Conservation (phyloP, 1,140 invertebrate genomes). For the Hormaphis cornu region DNA sequence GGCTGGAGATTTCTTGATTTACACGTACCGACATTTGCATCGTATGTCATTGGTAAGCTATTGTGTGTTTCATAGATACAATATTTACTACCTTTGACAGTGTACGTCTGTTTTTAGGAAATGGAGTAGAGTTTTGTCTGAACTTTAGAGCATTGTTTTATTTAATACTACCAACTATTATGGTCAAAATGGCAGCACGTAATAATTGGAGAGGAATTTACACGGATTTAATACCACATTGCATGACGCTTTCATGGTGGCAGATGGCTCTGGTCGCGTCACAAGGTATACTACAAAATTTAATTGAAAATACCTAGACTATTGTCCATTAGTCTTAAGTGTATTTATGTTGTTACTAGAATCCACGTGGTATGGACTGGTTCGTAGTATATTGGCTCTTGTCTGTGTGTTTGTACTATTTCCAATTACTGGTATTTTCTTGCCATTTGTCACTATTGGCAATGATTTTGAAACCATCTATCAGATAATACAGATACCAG, state of each 20-base stretch:
- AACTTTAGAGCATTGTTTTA: constrained; percentile 70
- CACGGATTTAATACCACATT: constrained; percentile 67
- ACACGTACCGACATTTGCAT: constrained; percentile 64
- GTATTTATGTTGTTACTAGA: constrained; percentile 30
- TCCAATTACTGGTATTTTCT: constrained; percentile 64
- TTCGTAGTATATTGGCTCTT: constrained; percentile 62
- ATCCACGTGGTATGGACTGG: constrained; percentile 55
- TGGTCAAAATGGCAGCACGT: constrained; percentile 59
- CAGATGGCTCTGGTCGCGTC: constrained; percentile 70
- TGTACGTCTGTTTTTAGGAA: constrained; percentile 40
- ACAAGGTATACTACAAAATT: constrained; percentile 46
- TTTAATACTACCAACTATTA: constrained; percentile 60
- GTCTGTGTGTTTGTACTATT: constrained; percentile 67
- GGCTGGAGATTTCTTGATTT: constrained; percentile 70
- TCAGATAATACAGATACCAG: constrained; percentile 1
- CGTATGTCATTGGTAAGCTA: constrained; percentile 47
- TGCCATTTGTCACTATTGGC: constrained; percentile 60
- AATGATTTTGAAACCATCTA: constrained; percentile 41
- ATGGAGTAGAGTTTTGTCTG: constrained; percentile 75
- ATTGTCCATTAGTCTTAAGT: not conserved
- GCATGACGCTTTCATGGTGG: constrained; percentile 76
- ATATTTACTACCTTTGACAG: not conserved
- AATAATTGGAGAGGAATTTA: constrained; percentile 69
- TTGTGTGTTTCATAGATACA: not conserved
- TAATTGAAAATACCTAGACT: not conserved